Evolutionary conservation across 1,140 invertebrate genomes (phyloP), one percentile per base, ranked within the genome.

Genomic region (Drosophila albomicans): DNA sequence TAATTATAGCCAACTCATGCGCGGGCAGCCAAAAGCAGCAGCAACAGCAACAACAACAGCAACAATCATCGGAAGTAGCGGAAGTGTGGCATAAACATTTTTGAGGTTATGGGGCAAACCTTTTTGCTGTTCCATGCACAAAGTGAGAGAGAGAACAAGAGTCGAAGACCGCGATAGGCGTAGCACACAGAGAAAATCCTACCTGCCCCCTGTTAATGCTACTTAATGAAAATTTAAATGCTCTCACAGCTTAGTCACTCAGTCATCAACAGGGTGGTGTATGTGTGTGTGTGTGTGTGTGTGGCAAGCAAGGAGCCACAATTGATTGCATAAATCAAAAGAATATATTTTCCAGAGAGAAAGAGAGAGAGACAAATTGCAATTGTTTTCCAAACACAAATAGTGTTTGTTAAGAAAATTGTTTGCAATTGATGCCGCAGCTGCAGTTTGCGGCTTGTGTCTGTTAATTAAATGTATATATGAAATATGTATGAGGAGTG

Each of bases 1-100:
- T 91, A 91, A 91, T 91, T 91, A 91, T 91, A 79, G 87, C 81
- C 85, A 89, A 85, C 85, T 89, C 85, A 89, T 85, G 85, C 85
- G 84, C 75, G 78, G 67, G 79, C 79, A 73, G 79, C 66, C 80
- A 81, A 80, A 65, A 57, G 46, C 66, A 72, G 32, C 56, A 79
- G 45, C 52, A 73, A 32, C 48, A 79, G 13, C 78, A 73, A 57
- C 61, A 81, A 51, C 62, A 74, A 61, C 61, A 80, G 35, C 74
- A 68, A 72, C 54, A 64, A 54, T 57, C 66, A 56, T 46, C 52
- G 70, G 65, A 73, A 73, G 70, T 57, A 73, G 67, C 84, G 85
- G 84, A 89, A 89, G 85, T 88, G 78, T 77, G 84, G 82, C 84
- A 86, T 87, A 71, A 87, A 86, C 84, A 86, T 79, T 86, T 86